A percentile compares a stretch with the other conserved stretches of the same genome.
Conservation (phyloP, 2,797 vertebrate genomes). For the Tenualosa thibaudeaui region DNA sequence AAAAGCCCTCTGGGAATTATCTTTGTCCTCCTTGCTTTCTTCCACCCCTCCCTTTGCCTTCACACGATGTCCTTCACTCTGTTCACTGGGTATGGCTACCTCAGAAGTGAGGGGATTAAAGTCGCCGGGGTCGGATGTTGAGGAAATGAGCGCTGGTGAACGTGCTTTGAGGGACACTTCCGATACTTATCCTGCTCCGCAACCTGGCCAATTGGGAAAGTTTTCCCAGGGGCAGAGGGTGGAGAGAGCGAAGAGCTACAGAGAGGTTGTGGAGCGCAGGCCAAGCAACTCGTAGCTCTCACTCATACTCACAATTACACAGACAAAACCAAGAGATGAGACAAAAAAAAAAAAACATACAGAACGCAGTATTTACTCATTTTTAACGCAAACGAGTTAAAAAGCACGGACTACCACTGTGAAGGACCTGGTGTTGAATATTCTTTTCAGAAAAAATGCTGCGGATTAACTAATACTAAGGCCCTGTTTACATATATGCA, state of each 20-base stretch:
- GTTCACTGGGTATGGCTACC: not conserved
- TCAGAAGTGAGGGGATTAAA: conserved; percentile 17
- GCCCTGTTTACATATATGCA: too few species aligned
- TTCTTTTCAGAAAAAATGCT: too few species aligned
- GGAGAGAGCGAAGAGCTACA: not conserved
- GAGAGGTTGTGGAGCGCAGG: not conserved
- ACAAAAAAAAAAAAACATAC: too few species aligned
- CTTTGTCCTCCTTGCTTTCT: not conserved
- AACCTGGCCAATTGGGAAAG: conserved; percentile 7
- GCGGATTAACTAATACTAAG: too few species aligned
- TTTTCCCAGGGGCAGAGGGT: not conserved
- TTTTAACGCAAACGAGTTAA: too few species aligned
- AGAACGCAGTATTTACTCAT: too few species aligned
- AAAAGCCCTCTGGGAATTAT: conserved; percentile 21
- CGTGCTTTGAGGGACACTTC: conserved; percentile 18
- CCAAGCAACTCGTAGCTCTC: not conserved
- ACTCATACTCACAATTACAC: not conserved
- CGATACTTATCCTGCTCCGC: conserved; percentile 4
- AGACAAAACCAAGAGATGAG: not conserved
- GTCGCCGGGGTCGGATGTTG: not conserved
- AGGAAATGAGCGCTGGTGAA: not conserved
- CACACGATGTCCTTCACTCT: conserved; percentile 24
- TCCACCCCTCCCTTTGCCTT: conserved; percentile 6
- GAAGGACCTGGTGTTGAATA: too few species aligned
- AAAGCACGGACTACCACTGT: too few species aligned